Conservation (phyloP, 2,888 invertebrate species). For the Phasia obesa region DNA sequence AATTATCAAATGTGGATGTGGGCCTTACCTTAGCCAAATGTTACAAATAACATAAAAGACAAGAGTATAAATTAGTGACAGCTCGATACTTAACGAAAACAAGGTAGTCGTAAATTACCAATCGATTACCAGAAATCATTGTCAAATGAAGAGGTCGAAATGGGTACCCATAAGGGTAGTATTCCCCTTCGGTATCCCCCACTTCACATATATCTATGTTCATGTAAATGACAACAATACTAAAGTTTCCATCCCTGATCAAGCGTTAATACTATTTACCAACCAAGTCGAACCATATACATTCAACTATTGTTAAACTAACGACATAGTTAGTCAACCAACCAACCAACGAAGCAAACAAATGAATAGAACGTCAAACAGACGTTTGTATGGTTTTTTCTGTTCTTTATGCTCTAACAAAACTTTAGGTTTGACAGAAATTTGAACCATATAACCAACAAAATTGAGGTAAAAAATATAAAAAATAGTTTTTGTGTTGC, state of each 20-base stretch:
- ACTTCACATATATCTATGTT: too few relatives aligned
- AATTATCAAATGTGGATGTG: too few relatives aligned
- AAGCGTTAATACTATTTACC: slow-evolving; percentile 37
- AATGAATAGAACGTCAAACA: slow-evolving; percentile 11
- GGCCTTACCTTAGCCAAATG: too few relatives aligned
- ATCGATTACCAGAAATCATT: too few relatives aligned
- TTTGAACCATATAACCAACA: slow-evolving; percentile 41
- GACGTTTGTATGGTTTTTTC: slow-evolving; percentile 16
- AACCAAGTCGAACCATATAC: slow-evolving; percentile 22
- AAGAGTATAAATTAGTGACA: too few relatives aligned
- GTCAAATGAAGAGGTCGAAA: too few relatives aligned
- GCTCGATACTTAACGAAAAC: too few relatives aligned
- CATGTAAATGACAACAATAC: too few relatives aligned
- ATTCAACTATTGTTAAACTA: slow-evolving; percentile 25
- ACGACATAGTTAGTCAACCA: slow-evolving; percentile 33
- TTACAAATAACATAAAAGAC: too few relatives aligned
- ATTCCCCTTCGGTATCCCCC: too few relatives aligned
- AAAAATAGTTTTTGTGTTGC: not conserved
- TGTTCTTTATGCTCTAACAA: slow-evolving; percentile 34
- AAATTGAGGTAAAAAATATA: not conserved
- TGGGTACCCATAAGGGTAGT: too few relatives aligned
- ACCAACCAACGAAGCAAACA: slow-evolving; percentile 27
- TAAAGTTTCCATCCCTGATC: slow-evolving; percentile 7
- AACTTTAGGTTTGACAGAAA: slow-evolving; percentile 47
- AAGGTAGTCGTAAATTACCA: too few relatives aligned